phyloP scores from a whole-genome alignment of 2,797 vertebrate genomes.

The Dendrocincla tyrannina region DNA sequence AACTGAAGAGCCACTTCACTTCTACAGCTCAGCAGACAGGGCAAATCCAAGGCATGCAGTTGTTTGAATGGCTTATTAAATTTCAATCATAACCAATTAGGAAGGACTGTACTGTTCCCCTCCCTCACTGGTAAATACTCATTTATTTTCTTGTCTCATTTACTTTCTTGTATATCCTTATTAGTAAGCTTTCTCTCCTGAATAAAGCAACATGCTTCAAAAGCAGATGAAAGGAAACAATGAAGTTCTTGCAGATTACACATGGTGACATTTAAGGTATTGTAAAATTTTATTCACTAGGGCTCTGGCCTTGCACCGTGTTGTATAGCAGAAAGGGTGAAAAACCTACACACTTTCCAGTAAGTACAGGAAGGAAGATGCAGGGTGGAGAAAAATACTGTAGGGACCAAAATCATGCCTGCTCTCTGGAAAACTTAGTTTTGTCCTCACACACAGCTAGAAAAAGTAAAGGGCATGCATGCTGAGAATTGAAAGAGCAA shows the following conservation, averaged over 20 bases:
- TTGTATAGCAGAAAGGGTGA: neutral
- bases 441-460: neutral
- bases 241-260: neutral
- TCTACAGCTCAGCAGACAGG: neutral
- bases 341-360: neutral
- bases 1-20: neutral
- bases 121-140: conserved; percentile 22
- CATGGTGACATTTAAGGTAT: neutral
- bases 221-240: neutral
- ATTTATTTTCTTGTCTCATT: conserved; percentile 60
- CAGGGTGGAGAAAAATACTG: neutral
- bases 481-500: neutral
- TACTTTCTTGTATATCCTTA: conserved; percentile 2
- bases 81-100: conserved; percentile 45
- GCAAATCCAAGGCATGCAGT: neutral
- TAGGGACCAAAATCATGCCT: neutral
- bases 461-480: neutral
- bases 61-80: conserved; percentile 47
- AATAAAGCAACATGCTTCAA: neutral
- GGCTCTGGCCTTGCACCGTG: neutral
- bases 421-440: neutral
- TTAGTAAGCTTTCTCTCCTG: conserved; percentile 15
- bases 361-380: neutral
- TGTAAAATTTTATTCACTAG: neutral
- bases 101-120: neutral